Conservation (phyloP, 2,113 vertebrate genomes). For the Copsychus sechellarum region DNA sequence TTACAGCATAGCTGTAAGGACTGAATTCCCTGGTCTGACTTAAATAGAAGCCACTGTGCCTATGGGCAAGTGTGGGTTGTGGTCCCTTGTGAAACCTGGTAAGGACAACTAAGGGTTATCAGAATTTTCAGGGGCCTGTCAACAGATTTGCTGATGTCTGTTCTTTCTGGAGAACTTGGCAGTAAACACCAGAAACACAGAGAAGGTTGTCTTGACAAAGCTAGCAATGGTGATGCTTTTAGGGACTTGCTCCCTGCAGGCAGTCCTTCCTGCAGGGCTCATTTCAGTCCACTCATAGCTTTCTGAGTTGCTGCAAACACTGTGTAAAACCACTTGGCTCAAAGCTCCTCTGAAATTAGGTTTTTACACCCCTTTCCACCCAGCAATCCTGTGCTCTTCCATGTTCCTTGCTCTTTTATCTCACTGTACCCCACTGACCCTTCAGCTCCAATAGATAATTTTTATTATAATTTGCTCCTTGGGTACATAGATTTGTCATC, state of each 20-base stretch:
- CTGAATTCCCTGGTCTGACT: rapidly evolving
- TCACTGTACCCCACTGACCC: no score
- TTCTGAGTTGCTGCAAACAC: not conserved
- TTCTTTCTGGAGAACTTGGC: not conserved
- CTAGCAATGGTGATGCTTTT: rapidly evolving
- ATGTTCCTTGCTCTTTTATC: not conserved
- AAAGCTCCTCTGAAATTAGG: not conserved
- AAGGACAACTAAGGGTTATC: not conserved
- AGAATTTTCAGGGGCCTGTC: not conserved
- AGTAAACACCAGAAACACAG: not conserved
- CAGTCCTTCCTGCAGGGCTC: not conserved
- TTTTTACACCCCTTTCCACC: not conserved
- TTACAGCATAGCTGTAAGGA: not conserved
- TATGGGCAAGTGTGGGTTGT: not conserved
- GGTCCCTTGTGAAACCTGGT: not conserved
- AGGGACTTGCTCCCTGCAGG: not conserved
- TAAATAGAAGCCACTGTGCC: not conserved
- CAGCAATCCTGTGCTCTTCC: not conserved
- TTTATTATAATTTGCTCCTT: not conserved
- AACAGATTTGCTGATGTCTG: not conserved
- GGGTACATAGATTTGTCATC: not conserved
- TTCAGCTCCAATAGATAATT: rapidly evolving
- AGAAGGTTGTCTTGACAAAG: not conserved
- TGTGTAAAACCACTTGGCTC: rapidly evolving
- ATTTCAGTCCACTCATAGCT: not conserved